These are phyloP conservation scores for Corythornis cristatus DNA, from an alignment of 2,113 vertebrate species.

Conservation along the genomic window DNA sequence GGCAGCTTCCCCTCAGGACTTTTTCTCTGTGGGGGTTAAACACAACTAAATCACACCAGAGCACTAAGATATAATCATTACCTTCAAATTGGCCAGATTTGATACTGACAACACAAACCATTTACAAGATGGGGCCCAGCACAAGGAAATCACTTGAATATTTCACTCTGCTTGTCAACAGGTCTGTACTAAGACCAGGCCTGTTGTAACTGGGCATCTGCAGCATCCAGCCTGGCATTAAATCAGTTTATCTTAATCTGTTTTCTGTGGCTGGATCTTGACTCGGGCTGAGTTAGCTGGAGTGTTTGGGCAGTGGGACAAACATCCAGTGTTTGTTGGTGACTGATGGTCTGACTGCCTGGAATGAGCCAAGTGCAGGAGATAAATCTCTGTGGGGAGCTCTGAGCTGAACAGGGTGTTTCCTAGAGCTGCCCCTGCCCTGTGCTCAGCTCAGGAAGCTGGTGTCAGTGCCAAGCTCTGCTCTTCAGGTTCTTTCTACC, in stretches of 20 bases:
- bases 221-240: neutral
- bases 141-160: neutral
- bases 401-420: neutral
- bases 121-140: neutral
- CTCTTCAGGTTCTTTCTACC: neutral
- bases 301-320: neutral
- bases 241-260: neutral
- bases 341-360: neutral
- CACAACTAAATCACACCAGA: neutral
- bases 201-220: neutral
- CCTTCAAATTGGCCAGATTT: neutral
- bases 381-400: neutral
- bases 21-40: neutral
- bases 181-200: neutral
- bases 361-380: neutral
- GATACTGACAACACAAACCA: neutral
- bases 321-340: neutral
- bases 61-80: neutral
- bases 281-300: neutral
- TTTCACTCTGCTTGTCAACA: neutral
- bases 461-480: neutral
- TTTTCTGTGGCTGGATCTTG: neutral
- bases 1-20: neutral
- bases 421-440: neutral
- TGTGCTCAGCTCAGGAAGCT: neutral